Evolutionary conservation across 2,888 invertebrate species (phyloP).

Genomic region (Mythimna vitellina): DNA sequence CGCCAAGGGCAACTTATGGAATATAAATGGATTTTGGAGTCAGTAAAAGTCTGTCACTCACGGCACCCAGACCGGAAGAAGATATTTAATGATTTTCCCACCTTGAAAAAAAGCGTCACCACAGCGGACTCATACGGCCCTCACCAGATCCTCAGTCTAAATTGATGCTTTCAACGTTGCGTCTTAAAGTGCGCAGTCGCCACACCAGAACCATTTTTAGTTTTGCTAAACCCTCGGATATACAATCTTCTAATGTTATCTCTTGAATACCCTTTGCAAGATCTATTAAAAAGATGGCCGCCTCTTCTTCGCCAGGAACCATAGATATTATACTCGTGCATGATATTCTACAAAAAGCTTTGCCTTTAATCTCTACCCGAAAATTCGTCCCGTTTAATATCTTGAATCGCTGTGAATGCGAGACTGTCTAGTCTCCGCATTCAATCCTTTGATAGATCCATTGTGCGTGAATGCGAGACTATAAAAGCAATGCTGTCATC

Average conservation of each 20-base stretch:
- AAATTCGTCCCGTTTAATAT: not conserved
- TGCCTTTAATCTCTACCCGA: too few species aligned
- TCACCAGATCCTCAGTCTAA: not conserved
- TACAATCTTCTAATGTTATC: not conserved
- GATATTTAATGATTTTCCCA: too few species aligned
- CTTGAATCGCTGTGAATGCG: not conserved
- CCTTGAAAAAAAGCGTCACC: too few species aligned
- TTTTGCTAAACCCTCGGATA: not conserved
- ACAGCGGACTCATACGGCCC: too few species aligned
- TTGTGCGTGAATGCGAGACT: too few species aligned
- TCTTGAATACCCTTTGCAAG: not conserved
- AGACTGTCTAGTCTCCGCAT: not conserved
- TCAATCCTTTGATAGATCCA: too few species aligned
- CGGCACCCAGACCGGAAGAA: too few species aligned
- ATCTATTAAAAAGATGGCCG: not conserved
- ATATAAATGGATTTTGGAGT: too few species aligned
- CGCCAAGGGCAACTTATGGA: too few species aligned
- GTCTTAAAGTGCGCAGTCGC: too few species aligned
- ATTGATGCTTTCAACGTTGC: not conserved
- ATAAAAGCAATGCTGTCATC: not conserved
- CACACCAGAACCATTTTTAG: too few species aligned
- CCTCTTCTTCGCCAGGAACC: not conserved
- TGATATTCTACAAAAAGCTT: not conserved
- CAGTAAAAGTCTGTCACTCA: too few species aligned
- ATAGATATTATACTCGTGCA: not conserved